Conservation (phyloP, 2,113 vertebrate species). For the Ibidorhyncha struthersii region DNA sequence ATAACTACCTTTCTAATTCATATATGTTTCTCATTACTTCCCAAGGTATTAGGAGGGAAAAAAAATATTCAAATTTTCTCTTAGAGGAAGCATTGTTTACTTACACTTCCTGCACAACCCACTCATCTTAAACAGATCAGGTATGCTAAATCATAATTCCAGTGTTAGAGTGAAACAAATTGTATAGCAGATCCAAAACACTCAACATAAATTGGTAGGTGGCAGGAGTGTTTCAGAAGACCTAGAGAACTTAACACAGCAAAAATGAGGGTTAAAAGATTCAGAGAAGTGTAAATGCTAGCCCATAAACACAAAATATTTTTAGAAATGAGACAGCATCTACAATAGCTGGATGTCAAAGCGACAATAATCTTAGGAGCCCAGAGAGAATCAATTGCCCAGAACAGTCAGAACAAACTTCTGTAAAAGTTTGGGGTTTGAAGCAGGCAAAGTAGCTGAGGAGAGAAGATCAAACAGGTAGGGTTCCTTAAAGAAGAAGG, state of each 20-base stretch:
- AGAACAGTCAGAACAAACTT: background rate
- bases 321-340: background rate
- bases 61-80: fast-evolving
- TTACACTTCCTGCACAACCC: background rate
- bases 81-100: background rate
- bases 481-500: background rate
- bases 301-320: background rate
- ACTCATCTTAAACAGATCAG: background rate
- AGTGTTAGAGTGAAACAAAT: background rate
- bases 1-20: background rate
- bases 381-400: background rate
- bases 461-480: background rate
- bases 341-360: background rate
- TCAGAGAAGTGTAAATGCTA: background rate
- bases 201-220: background rate
- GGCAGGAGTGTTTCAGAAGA: background rate
- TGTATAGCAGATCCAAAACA: background rate
- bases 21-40: background rate
- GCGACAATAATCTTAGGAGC: background rate
- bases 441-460: background rate
- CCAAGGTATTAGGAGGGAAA: background rate
- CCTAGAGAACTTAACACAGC: background rate
- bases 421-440: background rate
- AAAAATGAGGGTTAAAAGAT: background rate
- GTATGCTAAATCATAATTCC: background rate